Percentiles rank a stretch among this genome's conserved stretches.
These are phyloP conservation scores for Otus scops DNA, from an alignment of 2,797 vertebrate genomes.

Conservation along the genomic window DNA sequence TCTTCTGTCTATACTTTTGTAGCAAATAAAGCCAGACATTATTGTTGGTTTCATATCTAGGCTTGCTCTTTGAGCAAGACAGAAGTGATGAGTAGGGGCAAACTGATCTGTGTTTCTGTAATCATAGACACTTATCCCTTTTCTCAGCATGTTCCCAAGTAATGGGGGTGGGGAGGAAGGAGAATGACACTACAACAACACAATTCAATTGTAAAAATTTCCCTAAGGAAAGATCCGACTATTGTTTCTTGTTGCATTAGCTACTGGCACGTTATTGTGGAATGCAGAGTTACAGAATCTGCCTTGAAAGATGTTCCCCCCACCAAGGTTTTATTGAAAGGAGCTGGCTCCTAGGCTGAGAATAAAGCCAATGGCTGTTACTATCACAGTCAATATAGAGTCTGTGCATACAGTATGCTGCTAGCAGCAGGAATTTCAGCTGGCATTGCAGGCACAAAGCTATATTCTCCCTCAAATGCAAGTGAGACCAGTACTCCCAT, in stretches of 20 bases:
- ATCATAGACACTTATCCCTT: not conserved
- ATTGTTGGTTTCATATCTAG: not conserved
- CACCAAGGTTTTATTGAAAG: not conserved
- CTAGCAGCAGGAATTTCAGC: not conserved
- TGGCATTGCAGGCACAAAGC: not conserved
- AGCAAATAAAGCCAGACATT: not conserved
- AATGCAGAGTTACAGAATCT: not conserved
- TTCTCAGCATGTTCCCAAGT: not conserved
- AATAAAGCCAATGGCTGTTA: not conserved
- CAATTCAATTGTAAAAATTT: not conserved
- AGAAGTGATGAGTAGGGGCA: not conserved
- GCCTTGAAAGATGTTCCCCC: not conserved
- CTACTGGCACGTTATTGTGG: accelerated
- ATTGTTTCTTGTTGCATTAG: not conserved
- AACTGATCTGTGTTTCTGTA: not conserved
- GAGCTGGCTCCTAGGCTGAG: not conserved
- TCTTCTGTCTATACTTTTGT: not conserved
- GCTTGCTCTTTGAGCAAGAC: not conserved
- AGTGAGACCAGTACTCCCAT: not conserved
- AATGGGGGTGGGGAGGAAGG: not conserved
- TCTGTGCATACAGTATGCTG: not conserved
- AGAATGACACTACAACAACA: not conserved
- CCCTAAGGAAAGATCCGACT: not conserved
- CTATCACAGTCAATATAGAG: not conserved
- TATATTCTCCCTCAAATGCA: not conserved